A percentile compares a stretch with the other conserved stretches of the same genome.
These are phyloP conservation scores for Solea senegalensis DNA, from an alignment of 2,113 vertebrate genomes.

Conservation along the genomic window DNA sequence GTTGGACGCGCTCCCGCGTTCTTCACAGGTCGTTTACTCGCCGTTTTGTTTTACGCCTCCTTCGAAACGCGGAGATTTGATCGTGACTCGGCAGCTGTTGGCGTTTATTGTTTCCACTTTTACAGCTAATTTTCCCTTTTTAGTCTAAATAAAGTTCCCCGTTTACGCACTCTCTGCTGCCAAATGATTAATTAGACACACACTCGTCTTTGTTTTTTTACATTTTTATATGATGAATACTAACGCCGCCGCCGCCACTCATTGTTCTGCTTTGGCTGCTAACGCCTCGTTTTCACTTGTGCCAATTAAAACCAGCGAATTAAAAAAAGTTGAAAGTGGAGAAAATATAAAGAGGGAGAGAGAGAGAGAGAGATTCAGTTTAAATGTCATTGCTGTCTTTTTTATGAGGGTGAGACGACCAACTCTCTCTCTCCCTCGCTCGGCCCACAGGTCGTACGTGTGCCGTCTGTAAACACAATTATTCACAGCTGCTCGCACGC, in stretches of 20 bases:
- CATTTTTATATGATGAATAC: background rate
- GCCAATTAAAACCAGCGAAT: conserved; percentile 51
- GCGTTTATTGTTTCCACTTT: conserved; percentile 17
- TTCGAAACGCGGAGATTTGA: background rate
- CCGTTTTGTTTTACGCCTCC: background rate
- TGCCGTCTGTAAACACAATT: conserved; percentile 74
- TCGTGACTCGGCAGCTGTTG: conserved; percentile 15
- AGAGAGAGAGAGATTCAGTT: conserved; percentile 1
- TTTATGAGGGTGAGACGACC: conserved; percentile 27
- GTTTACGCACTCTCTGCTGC: conserved; percentile 31
- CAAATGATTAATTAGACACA: conserved; percentile 53
- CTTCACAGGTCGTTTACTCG: background rate
- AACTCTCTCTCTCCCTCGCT: conserved; percentile 2
- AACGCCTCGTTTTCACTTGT: conserved; percentile 52
- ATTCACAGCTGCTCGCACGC: conserved; percentile 69
- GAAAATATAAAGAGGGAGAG: conserved; percentile 1
- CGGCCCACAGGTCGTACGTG: conserved; percentile 63
- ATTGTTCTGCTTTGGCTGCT: conserved; percentile 48
- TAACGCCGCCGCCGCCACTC: conserved; percentile 7
- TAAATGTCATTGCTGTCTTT: conserved; percentile 52
- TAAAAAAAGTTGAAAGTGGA: conserved; percentile 32
- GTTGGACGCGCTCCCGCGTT: background rate
- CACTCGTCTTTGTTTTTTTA: conserved; percentile 2
- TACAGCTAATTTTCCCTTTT: conserved; percentile 11
- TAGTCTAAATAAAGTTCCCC: conserved; percentile 24